These are phyloP conservation scores for Macrosteles quadrilineatus DNA, from an alignment of 1,140 invertebrate genomes.

Conservation along the genomic window DNA sequence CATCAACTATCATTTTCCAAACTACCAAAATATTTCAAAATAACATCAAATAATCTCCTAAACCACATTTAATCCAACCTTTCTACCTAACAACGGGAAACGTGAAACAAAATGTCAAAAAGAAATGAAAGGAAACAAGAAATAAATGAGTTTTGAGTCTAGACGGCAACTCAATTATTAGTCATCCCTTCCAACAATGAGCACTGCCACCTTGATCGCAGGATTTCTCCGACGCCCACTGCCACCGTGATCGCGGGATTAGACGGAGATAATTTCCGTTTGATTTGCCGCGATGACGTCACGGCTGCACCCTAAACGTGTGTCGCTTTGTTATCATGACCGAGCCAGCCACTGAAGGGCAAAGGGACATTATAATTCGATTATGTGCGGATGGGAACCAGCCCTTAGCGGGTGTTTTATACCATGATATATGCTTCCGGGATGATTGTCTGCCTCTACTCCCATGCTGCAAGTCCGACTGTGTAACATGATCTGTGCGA, in stretches of 20 bases:
- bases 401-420: not conserved
- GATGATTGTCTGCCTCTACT: no score
- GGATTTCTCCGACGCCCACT: not conserved
- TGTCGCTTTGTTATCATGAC: conserved; percentile 3
- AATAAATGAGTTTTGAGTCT: conserved; percentile 2
- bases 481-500: no score
- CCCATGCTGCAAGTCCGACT: no score
- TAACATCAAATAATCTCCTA: no score
- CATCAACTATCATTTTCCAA: no score
- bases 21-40: no score
- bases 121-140: conserved; percentile 8
- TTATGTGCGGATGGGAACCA: conserved; percentile 4
- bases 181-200: not conserved
- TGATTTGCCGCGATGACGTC: conserved; percentile 18
- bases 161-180: conserved; percentile 4
- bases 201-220: not conserved
- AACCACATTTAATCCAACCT: no score
- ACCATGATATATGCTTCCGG: no score
- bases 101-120: no score
- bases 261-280: conserved; percentile 22
- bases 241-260: not conserved
- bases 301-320: not conserved
- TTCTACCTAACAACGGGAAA: no score
- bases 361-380: conserved; percentile 10
- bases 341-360: not conserved